Conservation (phyloP, 2,888 invertebrate genomes). For the Seira musarum region DNA sequence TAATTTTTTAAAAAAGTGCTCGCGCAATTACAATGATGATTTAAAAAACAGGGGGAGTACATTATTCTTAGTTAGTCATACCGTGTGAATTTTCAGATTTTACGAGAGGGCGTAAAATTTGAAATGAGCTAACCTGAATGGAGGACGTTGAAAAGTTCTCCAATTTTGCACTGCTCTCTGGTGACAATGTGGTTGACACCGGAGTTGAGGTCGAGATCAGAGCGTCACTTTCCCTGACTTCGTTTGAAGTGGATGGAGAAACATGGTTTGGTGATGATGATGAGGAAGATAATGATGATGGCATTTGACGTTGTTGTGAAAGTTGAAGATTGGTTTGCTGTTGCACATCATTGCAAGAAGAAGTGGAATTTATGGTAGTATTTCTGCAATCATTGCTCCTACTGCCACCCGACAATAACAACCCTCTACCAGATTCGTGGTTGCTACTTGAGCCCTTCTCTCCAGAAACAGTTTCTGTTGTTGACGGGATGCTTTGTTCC, state of each 20-base stretch:
- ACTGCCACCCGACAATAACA: neutral
- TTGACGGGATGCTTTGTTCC: constrained; percentile 17
- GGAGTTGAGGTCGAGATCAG: neutral
- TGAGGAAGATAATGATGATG: neutral
- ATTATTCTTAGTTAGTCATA: no score
- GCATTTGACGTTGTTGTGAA: constrained; percentile 20
- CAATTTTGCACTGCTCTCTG: neutral
- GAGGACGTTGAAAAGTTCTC: no score
- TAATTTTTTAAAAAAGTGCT: no score
- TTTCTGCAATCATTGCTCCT: neutral
- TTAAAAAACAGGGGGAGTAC: no score
- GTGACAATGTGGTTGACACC: neutral
- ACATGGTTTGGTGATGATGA: neutral
- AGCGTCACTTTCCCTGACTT: neutral
- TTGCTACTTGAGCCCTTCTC: constrained; percentile 16
- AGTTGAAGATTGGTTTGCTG: neutral
- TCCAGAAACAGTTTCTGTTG: constrained; percentile 11
- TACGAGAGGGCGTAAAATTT: neutral
- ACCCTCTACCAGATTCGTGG: constrained; percentile 17
- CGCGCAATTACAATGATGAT: no score
- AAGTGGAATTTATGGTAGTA: neutral
- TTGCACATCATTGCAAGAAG: constrained; percentile 3
- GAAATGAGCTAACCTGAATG: no score
- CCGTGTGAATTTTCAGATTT: neutral
- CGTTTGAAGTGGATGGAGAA: neutral